Percentiles rank a stretch among this genome's conserved stretches.
phyloP scores from a whole-genome alignment of 2,113 vertebrate species.

The Cryptotis parvus region DNA sequence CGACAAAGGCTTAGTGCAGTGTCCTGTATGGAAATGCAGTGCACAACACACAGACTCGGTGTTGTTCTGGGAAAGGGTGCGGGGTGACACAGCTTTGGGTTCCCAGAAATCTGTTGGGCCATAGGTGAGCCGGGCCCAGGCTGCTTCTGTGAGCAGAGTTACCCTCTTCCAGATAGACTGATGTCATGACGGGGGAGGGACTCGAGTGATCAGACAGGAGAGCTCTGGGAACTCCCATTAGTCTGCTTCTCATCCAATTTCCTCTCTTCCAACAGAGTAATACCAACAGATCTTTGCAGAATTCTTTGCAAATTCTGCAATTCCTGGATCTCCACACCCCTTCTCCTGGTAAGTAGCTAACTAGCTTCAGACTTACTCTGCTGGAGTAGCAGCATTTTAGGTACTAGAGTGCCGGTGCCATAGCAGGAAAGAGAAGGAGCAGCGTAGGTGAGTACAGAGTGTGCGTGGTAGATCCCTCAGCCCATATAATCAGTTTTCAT shows the following conservation, averaged over 20 bases:
- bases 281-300: slow-evolving; percentile 98
- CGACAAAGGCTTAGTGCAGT: too few species aligned
- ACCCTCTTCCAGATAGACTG: not conserved
- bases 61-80: too few species aligned
- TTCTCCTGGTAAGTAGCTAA: slow-evolving; percentile 93
- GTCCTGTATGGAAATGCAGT: too few species aligned
- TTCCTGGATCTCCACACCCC: slow-evolving; percentile 92
- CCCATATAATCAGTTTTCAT: slow-evolving; percentile 20
- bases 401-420: not conserved
- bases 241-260: not conserved
- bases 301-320: slow-evolving; percentile 95
- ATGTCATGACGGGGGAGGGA: not conserved
- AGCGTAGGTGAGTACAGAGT: not conserved
- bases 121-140: not conserved
- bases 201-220: not conserved
- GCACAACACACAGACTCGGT: too few species aligned
- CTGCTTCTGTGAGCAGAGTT: not conserved
- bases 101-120: not conserved
- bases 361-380: not conserved
- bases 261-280: slow-evolving; percentile 88
- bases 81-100: too few species aligned
- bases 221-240: not conserved
- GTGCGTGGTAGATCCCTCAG: not conserved
- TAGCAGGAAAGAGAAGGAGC: slow-evolving; percentile 19
- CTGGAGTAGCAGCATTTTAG: slow-evolving; percentile 29